Evolutionary conservation across 1,140 invertebrate genomes (phyloP).

Genomic region (Calephelis nemesis): DNA sequence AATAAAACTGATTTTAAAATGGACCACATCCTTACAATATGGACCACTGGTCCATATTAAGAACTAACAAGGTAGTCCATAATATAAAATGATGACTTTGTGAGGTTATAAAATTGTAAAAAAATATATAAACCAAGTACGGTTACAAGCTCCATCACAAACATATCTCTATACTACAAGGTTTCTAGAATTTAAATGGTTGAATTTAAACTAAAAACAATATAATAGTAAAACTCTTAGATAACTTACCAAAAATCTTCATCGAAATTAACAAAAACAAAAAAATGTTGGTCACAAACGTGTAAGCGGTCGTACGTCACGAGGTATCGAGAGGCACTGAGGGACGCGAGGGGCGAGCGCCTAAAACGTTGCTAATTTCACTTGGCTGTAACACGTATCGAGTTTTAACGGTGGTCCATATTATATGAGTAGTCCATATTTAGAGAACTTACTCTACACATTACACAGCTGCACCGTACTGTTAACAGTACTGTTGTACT

Average conservation of each 20-base stretch:
- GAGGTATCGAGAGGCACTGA: too few relatives aligned
- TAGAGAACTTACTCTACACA: too few relatives aligned
- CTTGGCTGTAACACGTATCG: too few relatives aligned
- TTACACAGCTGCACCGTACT: too few relatives aligned
- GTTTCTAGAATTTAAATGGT: neutral
- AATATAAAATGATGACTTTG: constrained; percentile 26
- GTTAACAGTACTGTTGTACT: too few relatives aligned
- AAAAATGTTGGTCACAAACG: too few relatives aligned
- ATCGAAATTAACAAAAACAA: neutral
- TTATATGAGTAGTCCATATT: too few relatives aligned
- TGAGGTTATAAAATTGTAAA: constrained; percentile 7
- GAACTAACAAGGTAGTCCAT: constrained; percentile 25
- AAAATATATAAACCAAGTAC: neutral
- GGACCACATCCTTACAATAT: constrained; percentile 11
- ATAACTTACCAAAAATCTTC: neutral
- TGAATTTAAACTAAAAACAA: neutral
- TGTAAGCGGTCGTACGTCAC: too few relatives aligned
- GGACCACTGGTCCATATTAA: constrained; percentile 29
- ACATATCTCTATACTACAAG: neutral
- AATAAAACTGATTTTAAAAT: constrained; percentile 18
- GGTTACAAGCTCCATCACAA: neutral
- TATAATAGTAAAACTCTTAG: neutral
- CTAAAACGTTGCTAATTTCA: too few relatives aligned
- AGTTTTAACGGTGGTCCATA: too few relatives aligned
- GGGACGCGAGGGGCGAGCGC: too few relatives aligned